Conservation (phyloP, 2,797 vertebrate genomes). For the Acanthurus tractus region DNA sequence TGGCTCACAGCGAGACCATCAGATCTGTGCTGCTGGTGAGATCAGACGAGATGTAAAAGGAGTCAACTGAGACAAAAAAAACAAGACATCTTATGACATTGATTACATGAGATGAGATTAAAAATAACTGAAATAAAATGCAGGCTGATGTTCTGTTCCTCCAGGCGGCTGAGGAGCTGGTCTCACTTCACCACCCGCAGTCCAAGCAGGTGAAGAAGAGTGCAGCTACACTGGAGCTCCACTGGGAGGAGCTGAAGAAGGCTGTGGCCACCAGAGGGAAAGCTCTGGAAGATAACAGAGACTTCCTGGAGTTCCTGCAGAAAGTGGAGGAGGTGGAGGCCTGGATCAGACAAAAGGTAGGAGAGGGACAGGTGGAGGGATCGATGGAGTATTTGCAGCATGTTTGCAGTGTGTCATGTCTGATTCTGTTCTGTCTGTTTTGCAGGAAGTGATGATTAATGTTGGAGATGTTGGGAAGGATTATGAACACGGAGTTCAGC, state of each 20-base stretch:
- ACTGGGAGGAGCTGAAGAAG: constrained; percentile 88
- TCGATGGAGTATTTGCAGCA: not conserved
- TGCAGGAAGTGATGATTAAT: constrained; percentile 91
- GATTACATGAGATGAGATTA: not conserved
- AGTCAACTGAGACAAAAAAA: too few species aligned
- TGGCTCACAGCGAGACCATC: constrained; percentile 87
- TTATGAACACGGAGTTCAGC: constrained; percentile 90
- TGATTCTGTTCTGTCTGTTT: not conserved
- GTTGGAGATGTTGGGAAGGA: constrained; percentile 88
- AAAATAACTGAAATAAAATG: too few species aligned
- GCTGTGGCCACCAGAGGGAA: constrained; percentile 84
- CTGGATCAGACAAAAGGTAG: constrained; percentile 93
- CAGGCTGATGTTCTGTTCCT: not conserved
- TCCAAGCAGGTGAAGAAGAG: constrained; percentile 81
- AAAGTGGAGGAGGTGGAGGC: constrained; percentile 91
- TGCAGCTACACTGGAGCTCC: constrained; percentile 77
- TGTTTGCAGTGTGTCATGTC: not conserved
- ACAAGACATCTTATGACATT: not conserved
- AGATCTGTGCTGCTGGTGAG: constrained; percentile 83
- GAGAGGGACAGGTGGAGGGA: not conserved
- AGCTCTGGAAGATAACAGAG: constrained; percentile 88
- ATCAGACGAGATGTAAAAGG: not conserved
- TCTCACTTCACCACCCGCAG: constrained; percentile 78
- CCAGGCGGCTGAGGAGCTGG: constrained; percentile 88
- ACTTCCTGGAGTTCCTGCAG: constrained; percentile 92